A percentile compares a stretch with the other conserved stretches of the same genome.
These are phyloP conservation scores for Rhinopomastus cyanomelas DNA, from an alignment of 2,113 vertebrate species.

Conservation along the genomic window DNA sequence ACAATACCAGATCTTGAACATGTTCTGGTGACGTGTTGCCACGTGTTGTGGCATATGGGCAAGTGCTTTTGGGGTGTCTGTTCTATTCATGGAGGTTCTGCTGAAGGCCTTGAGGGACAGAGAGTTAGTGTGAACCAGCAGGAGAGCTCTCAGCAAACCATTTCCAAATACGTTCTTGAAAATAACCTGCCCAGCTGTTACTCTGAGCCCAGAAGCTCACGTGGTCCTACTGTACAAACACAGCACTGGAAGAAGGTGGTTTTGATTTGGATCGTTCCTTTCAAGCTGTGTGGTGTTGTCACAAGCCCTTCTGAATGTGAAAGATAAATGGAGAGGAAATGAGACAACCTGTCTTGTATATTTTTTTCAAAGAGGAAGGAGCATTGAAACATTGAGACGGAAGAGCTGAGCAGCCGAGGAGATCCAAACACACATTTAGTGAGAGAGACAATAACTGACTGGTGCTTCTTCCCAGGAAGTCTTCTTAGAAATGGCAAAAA, in stretches of 20 bases:
- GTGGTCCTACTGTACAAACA: background rate
- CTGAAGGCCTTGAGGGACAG: accelerated
- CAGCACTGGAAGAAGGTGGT: background rate
- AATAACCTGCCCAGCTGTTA: background rate
- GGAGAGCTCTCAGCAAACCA: accelerated
- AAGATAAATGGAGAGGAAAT: constrained; percentile 57
- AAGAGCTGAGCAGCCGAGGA: background rate
- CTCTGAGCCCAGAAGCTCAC: background rate
- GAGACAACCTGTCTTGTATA: background rate
- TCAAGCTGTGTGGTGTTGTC: background rate
- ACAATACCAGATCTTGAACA: background rate
- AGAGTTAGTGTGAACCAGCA: background rate
- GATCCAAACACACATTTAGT: background rate
- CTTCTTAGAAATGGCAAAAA: background rate
- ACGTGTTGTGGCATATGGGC: accelerated
- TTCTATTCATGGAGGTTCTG: accelerated
- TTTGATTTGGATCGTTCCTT: constrained; percentile 5
- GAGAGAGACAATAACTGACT: background rate
- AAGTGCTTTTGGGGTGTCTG: background rate
- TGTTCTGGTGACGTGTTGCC: background rate
- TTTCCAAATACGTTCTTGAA: background rate
- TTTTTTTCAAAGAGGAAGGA: background rate
- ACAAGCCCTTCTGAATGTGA: background rate
- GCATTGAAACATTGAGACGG: background rate
- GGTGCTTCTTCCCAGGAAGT: background rate